Evolutionary conservation across 1,140 invertebrate genomes (phyloP), one percentile per base, ranked within the genome.

Genomic region (Calycopis cecrops): DNA sequence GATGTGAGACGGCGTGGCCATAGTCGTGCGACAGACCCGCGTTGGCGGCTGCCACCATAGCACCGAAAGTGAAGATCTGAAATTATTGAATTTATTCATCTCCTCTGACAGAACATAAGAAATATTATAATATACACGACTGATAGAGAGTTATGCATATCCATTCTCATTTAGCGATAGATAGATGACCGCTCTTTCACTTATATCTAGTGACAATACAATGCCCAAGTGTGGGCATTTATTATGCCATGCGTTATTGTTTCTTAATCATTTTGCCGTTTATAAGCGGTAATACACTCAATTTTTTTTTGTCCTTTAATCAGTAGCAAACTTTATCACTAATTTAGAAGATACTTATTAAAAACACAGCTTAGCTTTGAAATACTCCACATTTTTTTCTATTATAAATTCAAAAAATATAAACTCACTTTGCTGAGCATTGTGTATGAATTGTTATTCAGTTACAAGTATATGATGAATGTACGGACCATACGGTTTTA

Each of bases 401-500:
- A 3, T 28, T 28, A 28, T 28, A 28, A 28, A 28, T 28, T 28
- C 6, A 28, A 28, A 12, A 33, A 9, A 21, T 12, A n/a, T 49
- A n/a, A n/a, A 63, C 63, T 67, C 52, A 72, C 69, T 72, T 72
- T 72, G 66, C 60, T 71, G 60, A 72, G 67, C 66, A 72, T 69
- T 63, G 61, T 69, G 65, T 60, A 53, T 77, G 64, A 69, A 63
- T 65, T 65, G 65, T 64, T 52, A 49, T 69, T 69, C 48, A 59
- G 72, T 65, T 57, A 54, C 61, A 52, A 64, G 69, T 71, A 70
- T 82, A 69, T 79, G 67, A 3, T 78, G 69, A 77, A 73, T 50
- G 37, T 65, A 61, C 63, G 65, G 52, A 65, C 52, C 37, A 55
- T 70, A 73, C 76, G 76, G 75, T 81, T 84, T 76, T 84, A 84